Evolutionary conservation across 2,888 invertebrate species (phyloP), one percentile per base, ranked within the genome.

Genomic region (Sarcophaga rosellei): DNA sequence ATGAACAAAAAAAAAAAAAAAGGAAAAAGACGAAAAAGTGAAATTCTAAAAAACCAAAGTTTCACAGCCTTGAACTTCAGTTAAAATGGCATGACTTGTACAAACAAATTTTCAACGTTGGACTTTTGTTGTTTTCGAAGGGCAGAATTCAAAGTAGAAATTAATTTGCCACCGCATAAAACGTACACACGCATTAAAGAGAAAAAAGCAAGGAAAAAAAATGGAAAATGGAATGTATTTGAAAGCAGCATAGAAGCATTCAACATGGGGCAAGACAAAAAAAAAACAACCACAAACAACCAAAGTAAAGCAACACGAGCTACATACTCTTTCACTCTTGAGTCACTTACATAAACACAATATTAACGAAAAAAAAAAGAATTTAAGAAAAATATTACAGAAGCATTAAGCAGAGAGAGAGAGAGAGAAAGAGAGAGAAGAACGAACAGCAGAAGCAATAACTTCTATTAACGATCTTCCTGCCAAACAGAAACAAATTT

Each of bases 381-480:
- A 62, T 63, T 15, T 73, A 59, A 65, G 53, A 53, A 53, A 53
- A 17, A 17, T 17, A 15, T 53, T 53, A 66, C 61, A 81, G 53
- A 68, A 62, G 57, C 63, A 53, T 69, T 75, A 53, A 69, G 62
- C 47, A 53, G 53, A 17, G 53, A 4, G 17, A 35, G 35, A 3
- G 35, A 35, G 35, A 35, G 35, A 35, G 0, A 35, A n/a, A n/a
- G 47, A 0, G 47, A 47, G 53, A 53, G 53, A 53, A 17, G 17
- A 12, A 12, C 15, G 17, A 47, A 0, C 1, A 45, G 61, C 77
- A 82, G 65, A 63, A 65, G 74, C 65, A 74, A 78, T 78, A 78
- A 74, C 63, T 81, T 75, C 59, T 75, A 57, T 81, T 78, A 79
- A 85, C 65, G 77, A 59, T 85, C 62, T 53, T 44, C 11, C 47